Conservation (phyloP, 2,113 vertebrate genomes). For the Porphyrio hochstetteri region DNA sequence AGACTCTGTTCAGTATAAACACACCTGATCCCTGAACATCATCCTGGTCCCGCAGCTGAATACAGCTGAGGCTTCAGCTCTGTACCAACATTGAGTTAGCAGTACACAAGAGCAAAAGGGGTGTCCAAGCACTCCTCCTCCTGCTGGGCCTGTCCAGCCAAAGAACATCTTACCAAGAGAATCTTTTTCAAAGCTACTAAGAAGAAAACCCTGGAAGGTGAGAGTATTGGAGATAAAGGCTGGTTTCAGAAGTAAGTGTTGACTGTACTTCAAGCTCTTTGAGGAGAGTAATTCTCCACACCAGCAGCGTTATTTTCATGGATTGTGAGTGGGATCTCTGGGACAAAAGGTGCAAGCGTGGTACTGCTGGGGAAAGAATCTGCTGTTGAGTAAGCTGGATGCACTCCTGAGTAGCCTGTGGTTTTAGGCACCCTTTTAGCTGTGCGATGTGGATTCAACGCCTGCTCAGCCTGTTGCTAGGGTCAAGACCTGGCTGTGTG, state of each 20-base stretch:
- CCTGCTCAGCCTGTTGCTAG: neutral
- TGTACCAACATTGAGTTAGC: neutral
- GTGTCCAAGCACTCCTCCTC: neutral
- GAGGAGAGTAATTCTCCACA: neutral
- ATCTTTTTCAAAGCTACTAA: neutral
- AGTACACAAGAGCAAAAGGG: neutral
- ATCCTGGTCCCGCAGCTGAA: neutral
- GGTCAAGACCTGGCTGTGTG: neutral
- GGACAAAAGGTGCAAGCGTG: neutral
- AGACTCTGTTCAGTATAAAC: neutral
- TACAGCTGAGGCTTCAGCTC: neutral
- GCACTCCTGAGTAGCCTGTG: neutral
- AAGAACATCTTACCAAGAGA: neutral
- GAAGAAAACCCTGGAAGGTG: neutral
- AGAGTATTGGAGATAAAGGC: neutral
- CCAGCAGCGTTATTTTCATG: neutral
- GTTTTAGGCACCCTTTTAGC: neutral
- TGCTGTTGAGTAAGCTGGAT: neutral
- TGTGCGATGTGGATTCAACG: neutral
- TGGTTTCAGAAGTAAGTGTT: neutral
- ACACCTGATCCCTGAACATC: neutral
- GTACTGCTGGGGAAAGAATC: neutral
- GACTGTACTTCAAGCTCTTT: neutral
- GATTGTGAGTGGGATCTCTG: neutral
- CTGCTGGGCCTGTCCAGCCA: neutral